Evolutionary conservation across 2,113 vertebrate species (phyloP).

Genomic region (Willisornis vidua): DNA sequence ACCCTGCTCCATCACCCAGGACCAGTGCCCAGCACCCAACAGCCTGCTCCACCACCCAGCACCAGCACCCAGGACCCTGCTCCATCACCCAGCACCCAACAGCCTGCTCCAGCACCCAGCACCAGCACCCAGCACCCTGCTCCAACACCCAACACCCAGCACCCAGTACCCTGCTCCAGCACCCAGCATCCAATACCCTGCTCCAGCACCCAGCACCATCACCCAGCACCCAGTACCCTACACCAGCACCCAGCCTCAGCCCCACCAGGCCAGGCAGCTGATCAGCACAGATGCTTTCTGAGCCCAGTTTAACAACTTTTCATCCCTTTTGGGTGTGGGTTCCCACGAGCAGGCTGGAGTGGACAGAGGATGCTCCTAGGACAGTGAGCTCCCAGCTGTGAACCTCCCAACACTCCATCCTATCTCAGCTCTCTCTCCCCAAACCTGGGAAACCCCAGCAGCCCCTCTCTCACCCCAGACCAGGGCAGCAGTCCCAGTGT

Average conservation of each 20-base stretch:
- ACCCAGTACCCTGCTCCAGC: too few species aligned
- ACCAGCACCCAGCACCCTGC: too few species aligned
- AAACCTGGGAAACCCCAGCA: not conserved
- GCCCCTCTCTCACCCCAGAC: not conserved
- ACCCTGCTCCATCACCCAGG: too few species aligned
- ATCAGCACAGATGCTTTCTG: not conserved
- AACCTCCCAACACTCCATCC: accelerated
- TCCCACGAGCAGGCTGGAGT: accelerated
- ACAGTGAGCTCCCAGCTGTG: accelerated
- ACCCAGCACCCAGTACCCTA: not conserved
- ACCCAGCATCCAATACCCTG: not conserved
- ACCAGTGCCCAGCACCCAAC: too few species aligned
- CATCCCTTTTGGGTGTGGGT: not conserved
- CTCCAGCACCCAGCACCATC: not conserved
- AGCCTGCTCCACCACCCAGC: too few species aligned
- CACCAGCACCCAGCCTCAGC: not conserved
- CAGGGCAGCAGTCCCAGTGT: not conserved
- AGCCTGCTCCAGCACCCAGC: too few species aligned
- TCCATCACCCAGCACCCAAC: too few species aligned
- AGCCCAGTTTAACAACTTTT: not conserved
- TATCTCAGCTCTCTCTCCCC: not conserved
- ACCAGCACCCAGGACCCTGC: too few species aligned
- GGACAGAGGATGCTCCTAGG: not conserved
- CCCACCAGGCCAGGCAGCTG: not conserved
- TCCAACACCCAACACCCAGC: too few species aligned